Base-by-base conservation (phyloP, 2,797 vertebrate species). In the Tiaroga cobitis region DNA sequence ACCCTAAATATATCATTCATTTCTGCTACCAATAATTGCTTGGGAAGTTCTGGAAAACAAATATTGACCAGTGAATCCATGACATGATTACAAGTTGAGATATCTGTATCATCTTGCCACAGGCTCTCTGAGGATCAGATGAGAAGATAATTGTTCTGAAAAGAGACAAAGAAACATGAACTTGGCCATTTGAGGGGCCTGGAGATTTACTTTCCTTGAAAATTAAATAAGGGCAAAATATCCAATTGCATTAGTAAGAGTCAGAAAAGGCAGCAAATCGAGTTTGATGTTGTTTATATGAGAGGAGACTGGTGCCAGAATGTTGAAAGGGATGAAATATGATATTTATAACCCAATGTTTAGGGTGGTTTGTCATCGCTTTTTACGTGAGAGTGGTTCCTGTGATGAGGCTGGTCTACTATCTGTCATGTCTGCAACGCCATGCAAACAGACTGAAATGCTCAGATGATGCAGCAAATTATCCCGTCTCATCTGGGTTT, bases 231-330 rank as follows among this genome's bases (percentile, higher is more conserved):
- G 80, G 80, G 82, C 84, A 86, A 89, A 90, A 89, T 84, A 89
- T 91, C 86, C 82, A 80, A 90, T 90, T 81, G 87, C 89, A 90
- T 91, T 90, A 90, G 87, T 51, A 56, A 87, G 88, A 88, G 87
- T 86, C 82, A 85, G 84, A 89, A 89, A 89, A 87, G 86, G 85
- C 82, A 79, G 67, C 83, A 90, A 92, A 92, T 90, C 85, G 37
- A 89, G 90, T 92, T 90, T 83, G 80, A 24, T 85, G 86, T 80
- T 90, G 89, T 92, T 92, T 89, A 89, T 81, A 89, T 89, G 87
- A 87, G 87, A 80, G 86, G 68, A 84, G 81, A 87, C 61, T 80
- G 85, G 80, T 84, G 89, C 81, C 72, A 87, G 88, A 90, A 82
- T 84, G 86, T 88, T 89, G 85, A 90, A 90, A 88, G 84, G 54